phyloP scores from a whole-genome alignment of 2,888 invertebrate species.

The Atethmia centrago region DNA sequence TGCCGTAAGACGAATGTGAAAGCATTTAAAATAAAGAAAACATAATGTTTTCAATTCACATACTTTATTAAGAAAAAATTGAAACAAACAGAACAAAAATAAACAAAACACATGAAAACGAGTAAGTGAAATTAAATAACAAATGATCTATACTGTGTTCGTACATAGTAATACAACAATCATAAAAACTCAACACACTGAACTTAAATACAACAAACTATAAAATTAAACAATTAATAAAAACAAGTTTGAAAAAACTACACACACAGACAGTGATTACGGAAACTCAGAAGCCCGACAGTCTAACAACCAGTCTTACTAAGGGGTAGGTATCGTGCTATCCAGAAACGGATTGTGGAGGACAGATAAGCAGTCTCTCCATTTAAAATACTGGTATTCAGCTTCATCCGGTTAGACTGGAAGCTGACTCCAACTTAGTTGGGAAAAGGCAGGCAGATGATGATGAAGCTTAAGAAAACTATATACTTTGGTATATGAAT shows the following conservation, averaged over 20 bases:
- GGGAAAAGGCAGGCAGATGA: neutral
- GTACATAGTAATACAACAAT: neutral
- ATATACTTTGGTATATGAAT: conserved; percentile 26
- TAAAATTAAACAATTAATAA: neutral
- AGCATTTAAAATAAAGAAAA: neutral
- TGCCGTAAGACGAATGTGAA: neutral
- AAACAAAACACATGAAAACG: conserved; percentile 36
- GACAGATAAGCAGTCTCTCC: neutral
- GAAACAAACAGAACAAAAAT: conserved; percentile 57
- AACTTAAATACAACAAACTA: conserved; percentile 16
- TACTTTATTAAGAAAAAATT: conserved; percentile 59
- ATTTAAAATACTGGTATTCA: neutral
- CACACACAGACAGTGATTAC: neutral
- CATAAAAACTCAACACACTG: conserved; percentile 18
- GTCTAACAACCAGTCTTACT: neutral
- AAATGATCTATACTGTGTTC: conserved; percentile 25
- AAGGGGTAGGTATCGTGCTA: neutral
- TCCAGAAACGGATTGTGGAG: neutral
- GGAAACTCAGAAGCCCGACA: too few relatives aligned
- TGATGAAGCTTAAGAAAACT: neutral
- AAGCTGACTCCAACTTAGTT: neutral
- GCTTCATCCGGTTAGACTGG: neutral
- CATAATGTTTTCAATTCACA: conserved; percentile 11
- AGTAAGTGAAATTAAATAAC: conserved; percentile 30
- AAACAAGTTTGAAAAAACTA: conserved; percentile 12